Evolutionary conservation across 2,113 vertebrate genomes (phyloP).

Genomic region (Bubo blakistoni): DNA sequence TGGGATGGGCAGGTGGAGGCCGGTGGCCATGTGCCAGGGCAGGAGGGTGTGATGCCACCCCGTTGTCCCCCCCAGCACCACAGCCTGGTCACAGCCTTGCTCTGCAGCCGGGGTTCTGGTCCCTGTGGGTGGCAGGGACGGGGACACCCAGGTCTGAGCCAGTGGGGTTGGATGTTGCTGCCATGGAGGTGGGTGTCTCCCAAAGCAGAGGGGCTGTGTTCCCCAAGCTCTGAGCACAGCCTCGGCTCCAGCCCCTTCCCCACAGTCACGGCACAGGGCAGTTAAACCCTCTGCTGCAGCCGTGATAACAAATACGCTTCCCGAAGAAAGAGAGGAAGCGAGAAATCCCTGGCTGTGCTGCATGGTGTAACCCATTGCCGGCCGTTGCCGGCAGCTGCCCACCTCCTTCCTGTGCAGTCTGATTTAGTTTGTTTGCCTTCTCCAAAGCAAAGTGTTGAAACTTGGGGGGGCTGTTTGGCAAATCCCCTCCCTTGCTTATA

Average conservation of each 20-base stretch:
- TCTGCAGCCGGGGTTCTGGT: not conserved
- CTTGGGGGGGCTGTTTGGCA: not conserved
- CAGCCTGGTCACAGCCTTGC: not conserved
- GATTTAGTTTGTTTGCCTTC: not conserved
- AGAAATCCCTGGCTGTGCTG: not conserved
- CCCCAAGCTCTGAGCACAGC: not conserved
- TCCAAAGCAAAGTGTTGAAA: not conserved
- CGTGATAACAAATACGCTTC: fast-evolving
- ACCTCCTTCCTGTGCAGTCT: not conserved
- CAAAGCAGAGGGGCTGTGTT: fast-evolving
- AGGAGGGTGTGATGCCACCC: not conserved
- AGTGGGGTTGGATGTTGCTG: not conserved
- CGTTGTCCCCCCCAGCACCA: not conserved
- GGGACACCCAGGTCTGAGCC: not conserved
- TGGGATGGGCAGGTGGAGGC: fast-evolving
- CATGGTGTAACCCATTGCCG: fast-evolving
- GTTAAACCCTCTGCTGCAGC: fast-evolving
- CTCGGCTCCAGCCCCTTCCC: not conserved
- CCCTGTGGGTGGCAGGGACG: not conserved
- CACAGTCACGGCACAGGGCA: not conserved
- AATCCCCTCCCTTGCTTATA: not conserved
- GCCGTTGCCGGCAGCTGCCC: not conserved
- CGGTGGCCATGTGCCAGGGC: not conserved
- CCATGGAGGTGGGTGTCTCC: too few relatives aligned
- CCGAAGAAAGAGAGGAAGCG: not conserved